phyloP scores from a whole-genome alignment of 2,113 vertebrate species.

The Eulacestoma nigropectus region DNA sequence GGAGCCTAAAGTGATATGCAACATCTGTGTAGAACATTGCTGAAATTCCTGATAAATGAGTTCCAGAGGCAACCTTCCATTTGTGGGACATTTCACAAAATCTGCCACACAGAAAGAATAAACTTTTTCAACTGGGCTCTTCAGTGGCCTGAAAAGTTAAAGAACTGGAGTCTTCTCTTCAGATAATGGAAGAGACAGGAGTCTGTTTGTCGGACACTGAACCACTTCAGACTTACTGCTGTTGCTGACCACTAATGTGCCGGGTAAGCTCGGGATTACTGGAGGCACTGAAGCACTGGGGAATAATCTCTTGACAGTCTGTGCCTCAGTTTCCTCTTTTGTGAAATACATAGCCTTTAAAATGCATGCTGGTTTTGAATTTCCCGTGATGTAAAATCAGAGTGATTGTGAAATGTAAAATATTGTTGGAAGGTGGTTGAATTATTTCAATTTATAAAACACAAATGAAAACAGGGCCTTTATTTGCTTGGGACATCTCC shows the following conservation, averaged over 20 bases:
- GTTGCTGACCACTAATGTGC: background rate
- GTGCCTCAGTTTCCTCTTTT: background rate
- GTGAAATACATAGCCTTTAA: background rate
- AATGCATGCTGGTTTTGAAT: background rate
- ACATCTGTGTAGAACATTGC: constrained; percentile 47
- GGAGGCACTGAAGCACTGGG: background rate
- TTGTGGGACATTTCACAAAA: background rate
- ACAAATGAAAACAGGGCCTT: background rate
- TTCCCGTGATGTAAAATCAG: background rate
- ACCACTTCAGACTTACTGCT: background rate
- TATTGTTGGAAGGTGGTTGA: background rate
- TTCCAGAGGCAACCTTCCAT: constrained; percentile 24
- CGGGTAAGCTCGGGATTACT: rapidly evolving
- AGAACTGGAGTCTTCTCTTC: background rate
- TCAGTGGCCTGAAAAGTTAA: background rate
- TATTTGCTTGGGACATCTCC: background rate
- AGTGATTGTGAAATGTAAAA: background rate
- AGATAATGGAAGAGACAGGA: background rate
- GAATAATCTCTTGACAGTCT: background rate
- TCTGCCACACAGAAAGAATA: background rate
- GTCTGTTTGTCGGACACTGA: background rate
- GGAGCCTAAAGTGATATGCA: background rate
- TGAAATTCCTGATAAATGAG: constrained; percentile 58
- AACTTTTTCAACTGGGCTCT: background rate
- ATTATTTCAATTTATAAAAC: background rate